Percentiles rank a stretch among this genome's conserved stretches.
phyloP scores from a whole-genome alignment of 2,113 vertebrate genomes.

The Phainopepla nitens region DNA sequence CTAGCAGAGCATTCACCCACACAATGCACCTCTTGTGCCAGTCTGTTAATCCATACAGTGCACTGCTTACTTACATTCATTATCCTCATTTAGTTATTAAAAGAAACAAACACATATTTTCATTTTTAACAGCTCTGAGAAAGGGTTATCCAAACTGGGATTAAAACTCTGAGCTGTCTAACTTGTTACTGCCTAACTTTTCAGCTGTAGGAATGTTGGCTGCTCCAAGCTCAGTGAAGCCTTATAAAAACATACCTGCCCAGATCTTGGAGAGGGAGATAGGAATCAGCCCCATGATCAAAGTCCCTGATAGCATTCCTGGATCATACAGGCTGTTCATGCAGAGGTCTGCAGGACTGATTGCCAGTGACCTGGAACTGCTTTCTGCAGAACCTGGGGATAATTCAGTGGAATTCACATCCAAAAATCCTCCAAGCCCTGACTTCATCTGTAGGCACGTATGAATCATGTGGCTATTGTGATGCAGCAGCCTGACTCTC shows the following conservation, averaged over 20 bases:
- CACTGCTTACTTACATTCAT: not conserved
- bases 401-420: not conserved
- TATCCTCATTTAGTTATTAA: not conserved
- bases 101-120: not conserved
- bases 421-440: not conserved
- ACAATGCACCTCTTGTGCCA: not conserved
- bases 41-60: not conserved
- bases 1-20: not conserved
- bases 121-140: not conserved
- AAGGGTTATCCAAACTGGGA: not conserved
- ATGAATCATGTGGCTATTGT: not conserved
- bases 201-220: not conserved
- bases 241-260: not conserved
- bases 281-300: not conserved
- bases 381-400: not conserved
- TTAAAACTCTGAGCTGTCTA: not conserved
- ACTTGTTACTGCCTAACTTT: not conserved
- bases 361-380: constrained; percentile 1
- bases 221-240: not conserved
- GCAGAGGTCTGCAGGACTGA: not conserved
- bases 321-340: not conserved
- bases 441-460: not conserved
- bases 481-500: not conserved
- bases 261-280: not conserved
- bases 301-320: not conserved